A percentile compares a stretch with the other conserved stretches of the same genome.
Evolutionary conservation across 2,797 vertebrate genomes (phyloP).

Genomic region (Peromyscus melanophrys): DNA sequence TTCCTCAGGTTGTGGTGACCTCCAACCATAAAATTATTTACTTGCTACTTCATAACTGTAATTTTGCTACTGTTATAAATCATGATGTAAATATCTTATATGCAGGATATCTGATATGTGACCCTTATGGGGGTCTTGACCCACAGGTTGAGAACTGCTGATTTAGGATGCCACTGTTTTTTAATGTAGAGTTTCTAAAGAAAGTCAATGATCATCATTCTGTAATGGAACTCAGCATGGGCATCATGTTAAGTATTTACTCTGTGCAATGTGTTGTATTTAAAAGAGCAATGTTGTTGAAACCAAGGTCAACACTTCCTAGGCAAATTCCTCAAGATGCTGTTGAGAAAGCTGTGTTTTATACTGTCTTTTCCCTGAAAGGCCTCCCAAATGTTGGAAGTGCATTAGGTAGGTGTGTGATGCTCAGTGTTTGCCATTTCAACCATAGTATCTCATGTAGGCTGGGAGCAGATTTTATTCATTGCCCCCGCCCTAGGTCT

Average conservation of each 20-base stretch:
- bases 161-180: conserved; percentile 18
- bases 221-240: conserved; percentile 45
- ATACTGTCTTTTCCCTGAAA: conserved; percentile 60
- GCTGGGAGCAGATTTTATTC: conserved; percentile 24
- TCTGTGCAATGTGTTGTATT: neutral
- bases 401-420: neutral
- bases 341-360: neutral
- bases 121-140: neutral
- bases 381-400: neutral
- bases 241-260: conserved; percentile 37
- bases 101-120: neutral
- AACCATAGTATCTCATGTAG: conserved; percentile 4
- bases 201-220: neutral
- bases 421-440: conserved; percentile 35
- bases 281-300: neutral
- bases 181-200: conserved; percentile 33
- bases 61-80: neutral
- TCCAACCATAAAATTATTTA: neutral
- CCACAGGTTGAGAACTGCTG: neutral
- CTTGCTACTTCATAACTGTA: neutral
- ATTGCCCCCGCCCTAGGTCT: neutral
- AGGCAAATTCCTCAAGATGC: neutral
- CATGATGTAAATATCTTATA: neutral
- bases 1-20: neutral
- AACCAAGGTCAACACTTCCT: conserved; percentile 5